Evolutionary conservation across 2,797 vertebrate genomes (phyloP).

Genomic region (Pagetopsis macropterus): DNA sequence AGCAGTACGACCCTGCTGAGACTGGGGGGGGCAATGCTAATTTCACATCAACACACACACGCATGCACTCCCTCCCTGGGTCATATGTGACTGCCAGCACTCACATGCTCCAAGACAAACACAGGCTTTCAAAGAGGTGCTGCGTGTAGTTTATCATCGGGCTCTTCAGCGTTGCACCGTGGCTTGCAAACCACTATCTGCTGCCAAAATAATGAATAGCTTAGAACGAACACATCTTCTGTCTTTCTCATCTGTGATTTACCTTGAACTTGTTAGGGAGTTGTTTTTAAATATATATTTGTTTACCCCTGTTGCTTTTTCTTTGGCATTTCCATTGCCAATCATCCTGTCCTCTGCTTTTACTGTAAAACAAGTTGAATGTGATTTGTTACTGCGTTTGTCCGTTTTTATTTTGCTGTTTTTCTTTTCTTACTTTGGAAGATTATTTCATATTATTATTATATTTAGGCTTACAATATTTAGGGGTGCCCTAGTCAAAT

Average conservation of each 20-base stretch:
- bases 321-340: constrained; percentile 45
- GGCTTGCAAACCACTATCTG: constrained; percentile 52
- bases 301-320: constrained; percentile 22
- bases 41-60: constrained; percentile 45
- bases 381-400: constrained; percentile 4
- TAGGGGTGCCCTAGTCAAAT: no score
- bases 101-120: constrained; percentile 12
- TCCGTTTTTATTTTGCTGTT: background rate
- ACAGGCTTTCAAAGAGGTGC: constrained; percentile 36
- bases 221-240: constrained; percentile 42
- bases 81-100: constrained; percentile 27
- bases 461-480: no score
- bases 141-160: constrained; percentile 48
- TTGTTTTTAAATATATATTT: background rate
- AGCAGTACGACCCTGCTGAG: constrained; percentile 68
- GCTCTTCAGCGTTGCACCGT: constrained; percentile 45
- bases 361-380: background rate
- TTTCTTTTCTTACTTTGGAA: background rate
- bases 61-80: constrained; percentile 6
- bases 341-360: constrained; percentile 14
- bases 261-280: constrained; percentile 28
- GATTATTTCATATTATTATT: background rate
- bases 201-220: constrained; percentile 72
- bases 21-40: constrained; percentile 54
- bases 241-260: constrained; percentile 28